A percentile compares a stretch with the other conserved stretches of the same genome.
These are phyloP conservation scores for Acronicta alni DNA, from an alignment of 2,888 invertebrate species.

Conservation along the genomic window DNA sequence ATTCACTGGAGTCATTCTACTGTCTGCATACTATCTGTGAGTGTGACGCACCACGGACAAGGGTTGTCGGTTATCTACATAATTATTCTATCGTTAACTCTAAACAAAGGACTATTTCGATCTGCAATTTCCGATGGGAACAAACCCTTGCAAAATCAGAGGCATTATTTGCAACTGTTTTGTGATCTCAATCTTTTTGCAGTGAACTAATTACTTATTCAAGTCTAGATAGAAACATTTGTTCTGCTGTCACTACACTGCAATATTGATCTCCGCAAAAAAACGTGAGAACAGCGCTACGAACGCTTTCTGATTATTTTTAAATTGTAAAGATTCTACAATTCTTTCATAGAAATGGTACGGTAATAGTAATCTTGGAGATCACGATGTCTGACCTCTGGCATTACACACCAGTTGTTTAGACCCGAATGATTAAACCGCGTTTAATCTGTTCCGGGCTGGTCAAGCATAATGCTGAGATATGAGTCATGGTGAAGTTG, in stretches of 20 bases:
- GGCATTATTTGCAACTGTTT: neutral
- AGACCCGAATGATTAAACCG: conserved; percentile 40
- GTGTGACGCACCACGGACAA: conserved; percentile 46
- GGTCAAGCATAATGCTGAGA: conserved; percentile 30
- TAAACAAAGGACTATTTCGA: conserved; percentile 40
- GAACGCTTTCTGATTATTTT: conserved; percentile 53
- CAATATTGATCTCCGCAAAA: conserved; percentile 42
- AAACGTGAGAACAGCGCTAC: conserved; percentile 49
- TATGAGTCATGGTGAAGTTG: conserved; percentile 63
- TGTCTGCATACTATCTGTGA: conserved; percentile 50
- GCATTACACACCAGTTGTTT: conserved; percentile 34
- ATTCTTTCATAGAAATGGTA: conserved; percentile 50
- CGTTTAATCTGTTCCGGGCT: conserved; percentile 45
- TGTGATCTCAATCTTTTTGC: conserved; percentile 32
- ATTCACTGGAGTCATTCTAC: conserved; percentile 38
- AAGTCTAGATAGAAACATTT: conserved; percentile 39
- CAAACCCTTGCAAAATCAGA: conserved; percentile 11
- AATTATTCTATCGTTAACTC: conserved; percentile 23
- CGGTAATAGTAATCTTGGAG: conserved; percentile 29
- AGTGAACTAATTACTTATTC: conserved; percentile 36
- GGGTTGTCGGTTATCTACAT: conserved; percentile 27
- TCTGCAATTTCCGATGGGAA: conserved; percentile 38
- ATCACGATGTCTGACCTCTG: conserved; percentile 45
- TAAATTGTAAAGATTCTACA: conserved; percentile 49
- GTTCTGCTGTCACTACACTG: conserved; percentile 33